These are phyloP conservation scores for Lissocephala sabroskyi DNA, from an alignment of 2,888 invertebrate genomes.

Conservation along the genomic window DNA sequence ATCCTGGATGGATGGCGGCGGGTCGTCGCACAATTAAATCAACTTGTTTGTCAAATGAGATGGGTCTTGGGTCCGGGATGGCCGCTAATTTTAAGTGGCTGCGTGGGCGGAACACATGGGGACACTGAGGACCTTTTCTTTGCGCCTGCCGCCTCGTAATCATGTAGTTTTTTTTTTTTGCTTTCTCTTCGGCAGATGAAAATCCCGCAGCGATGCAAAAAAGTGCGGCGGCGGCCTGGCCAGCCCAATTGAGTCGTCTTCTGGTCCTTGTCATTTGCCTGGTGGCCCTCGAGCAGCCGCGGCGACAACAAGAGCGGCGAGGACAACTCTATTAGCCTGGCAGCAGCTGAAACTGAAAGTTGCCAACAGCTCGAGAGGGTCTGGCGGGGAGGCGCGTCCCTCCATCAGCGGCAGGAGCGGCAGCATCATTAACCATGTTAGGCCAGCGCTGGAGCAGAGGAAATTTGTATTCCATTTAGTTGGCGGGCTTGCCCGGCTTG, in stretches of 20 bases:
- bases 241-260: constrained; percentile 7
- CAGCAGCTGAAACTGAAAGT: constrained; percentile 3
- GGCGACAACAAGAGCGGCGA: background rate
- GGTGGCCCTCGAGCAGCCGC: constrained; percentile 15
- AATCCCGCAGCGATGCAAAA: constrained; percentile 93
- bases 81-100: no score
- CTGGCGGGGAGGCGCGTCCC: constrained; percentile 1
- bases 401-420: background rate
- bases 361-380: background rate
- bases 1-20: constrained; percentile 5
- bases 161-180: constrained; percentile 10
- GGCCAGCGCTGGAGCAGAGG: background rate
- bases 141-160: background rate
- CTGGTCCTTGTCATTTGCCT: constrained; percentile 3
- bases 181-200: constrained; percentile 77
- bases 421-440: constrained; percentile 1
- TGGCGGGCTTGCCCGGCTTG: background rate
- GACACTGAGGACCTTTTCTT: no score
- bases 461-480: background rate
- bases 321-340: constrained; percentile 13
- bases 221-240: constrained; percentile 74
- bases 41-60: constrained; percentile 28
- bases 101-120: background rate
- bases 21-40: constrained; percentile 36
- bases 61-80: no score